Conservation (phyloP, 2,113 vertebrate genomes). For the Baryphthengus martii region DNA sequence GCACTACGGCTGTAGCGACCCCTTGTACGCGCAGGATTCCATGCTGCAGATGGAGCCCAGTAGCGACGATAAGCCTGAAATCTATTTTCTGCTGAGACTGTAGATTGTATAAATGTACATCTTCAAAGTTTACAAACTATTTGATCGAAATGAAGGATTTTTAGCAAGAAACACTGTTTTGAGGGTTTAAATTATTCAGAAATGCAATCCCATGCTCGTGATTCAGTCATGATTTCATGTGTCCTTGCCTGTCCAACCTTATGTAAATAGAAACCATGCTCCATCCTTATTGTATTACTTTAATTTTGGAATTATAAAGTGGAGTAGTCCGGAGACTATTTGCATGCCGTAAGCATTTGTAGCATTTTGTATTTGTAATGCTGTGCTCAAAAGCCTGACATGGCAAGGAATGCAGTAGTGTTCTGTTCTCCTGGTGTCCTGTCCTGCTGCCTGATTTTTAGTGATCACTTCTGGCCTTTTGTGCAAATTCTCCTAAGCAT, state of each 20-base stretch:
- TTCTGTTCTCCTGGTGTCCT: background rate
- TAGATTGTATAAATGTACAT: constrained; percentile 64
- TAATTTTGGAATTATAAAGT: constrained; percentile 17
- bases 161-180: background rate
- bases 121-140: constrained; percentile 39
- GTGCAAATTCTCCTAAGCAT: background rate
- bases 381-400: constrained; percentile 47
- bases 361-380: constrained; percentile 66
- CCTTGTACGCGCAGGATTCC: constrained; percentile 65
- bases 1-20: constrained; percentile 71
- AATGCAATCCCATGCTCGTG: constrained; percentile 44
- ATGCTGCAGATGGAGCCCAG: constrained; percentile 70
- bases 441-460: background rate
- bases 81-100: constrained; percentile 92
- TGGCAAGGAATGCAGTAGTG: constrained; percentile 25
- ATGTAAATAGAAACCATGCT: constrained; percentile 17
- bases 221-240: constrained; percentile 51
- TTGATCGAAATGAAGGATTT: background rate
- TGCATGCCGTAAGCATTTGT: constrained; percentile 76
- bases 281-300: constrained; percentile 9
- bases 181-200: constrained; percentile 39
- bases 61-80: constrained; percentile 85
- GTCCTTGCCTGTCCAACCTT: constrained; percentile 3
- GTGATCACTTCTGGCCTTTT: background rate
- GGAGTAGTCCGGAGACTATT: constrained; percentile 22